Evolutionary conservation across 2,797 vertebrate genomes (phyloP).

Genomic region (Catharus ustulatus): DNA sequence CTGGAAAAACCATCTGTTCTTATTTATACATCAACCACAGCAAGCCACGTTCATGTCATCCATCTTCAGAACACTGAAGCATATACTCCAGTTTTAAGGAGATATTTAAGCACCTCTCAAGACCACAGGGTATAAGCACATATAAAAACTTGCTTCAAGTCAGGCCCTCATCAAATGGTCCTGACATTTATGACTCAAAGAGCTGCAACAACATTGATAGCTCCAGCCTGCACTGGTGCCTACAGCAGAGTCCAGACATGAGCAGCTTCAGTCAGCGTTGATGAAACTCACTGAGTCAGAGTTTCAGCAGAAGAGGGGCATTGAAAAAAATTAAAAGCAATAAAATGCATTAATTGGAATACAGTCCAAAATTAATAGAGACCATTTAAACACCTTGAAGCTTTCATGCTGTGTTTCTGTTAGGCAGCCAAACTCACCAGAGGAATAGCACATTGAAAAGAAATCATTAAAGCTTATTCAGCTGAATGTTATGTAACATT

Average conservation of each 20-base stretch:
- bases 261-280: background rate
- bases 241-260: background rate
- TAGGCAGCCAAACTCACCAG: background rate
- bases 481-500: background rate
- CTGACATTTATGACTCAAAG: background rate
- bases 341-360: background rate
- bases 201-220: background rate
- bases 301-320: background rate
- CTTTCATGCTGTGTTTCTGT: background rate
- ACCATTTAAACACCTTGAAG: background rate
- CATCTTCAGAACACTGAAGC: background rate
- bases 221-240: background rate
- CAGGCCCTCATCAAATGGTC: background rate
- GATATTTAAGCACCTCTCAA: background rate
- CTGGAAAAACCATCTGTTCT: slow-evolving; percentile 43
- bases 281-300: background rate
- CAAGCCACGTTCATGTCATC: background rate
- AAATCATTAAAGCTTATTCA: background rate
- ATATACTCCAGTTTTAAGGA: background rate
- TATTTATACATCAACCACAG: background rate
- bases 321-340: background rate
- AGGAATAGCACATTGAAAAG: background rate
- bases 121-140: background rate
- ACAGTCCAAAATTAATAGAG: background rate
- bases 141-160: background rate